phyloP scores from a whole-genome alignment of 2,113 vertebrate genomes.

The Kryptolebias marmoratus region DNA sequence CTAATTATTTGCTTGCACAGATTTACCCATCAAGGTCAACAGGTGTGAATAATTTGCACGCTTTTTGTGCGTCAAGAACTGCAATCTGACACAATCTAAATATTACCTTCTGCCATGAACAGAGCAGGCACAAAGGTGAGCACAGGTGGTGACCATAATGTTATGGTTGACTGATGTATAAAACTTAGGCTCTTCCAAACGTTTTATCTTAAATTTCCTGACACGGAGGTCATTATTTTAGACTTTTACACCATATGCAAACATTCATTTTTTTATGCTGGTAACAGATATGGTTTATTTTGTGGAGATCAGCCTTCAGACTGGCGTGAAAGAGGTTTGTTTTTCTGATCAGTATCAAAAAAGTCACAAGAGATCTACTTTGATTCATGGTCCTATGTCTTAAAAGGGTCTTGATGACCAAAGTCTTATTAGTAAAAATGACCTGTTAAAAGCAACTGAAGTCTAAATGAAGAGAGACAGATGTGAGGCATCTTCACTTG shows the following conservation, averaged over 20 bases:
- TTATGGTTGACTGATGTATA: no score
- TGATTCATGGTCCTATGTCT: background rate
- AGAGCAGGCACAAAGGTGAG: no score
- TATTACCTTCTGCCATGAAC: no score
- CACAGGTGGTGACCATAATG: no score
- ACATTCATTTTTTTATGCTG: background rate
- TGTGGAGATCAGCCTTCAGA: background rate
- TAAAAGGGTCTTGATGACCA: background rate
- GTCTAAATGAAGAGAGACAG: conserved; percentile 20
- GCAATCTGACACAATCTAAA: no score
- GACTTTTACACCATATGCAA: background rate
- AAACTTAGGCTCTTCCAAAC: no score
- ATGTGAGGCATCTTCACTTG: background rate
- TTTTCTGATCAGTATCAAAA: background rate
- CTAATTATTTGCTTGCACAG: no score
- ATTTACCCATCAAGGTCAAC: no score
- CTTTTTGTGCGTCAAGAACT: no score
- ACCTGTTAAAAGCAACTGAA: conserved; percentile 19
- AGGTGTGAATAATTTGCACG: no score
- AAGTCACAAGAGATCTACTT: background rate
- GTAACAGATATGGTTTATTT: background rate
- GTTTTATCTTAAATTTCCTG: no score
- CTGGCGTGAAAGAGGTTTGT: background rate
- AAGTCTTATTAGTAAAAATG: background rate
- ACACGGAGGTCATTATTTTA: background rate